A percentile compares a stretch with the other conserved stretches of the same genome.
These are phyloP conservation scores for Autographa gamma DNA, from an alignment of 2,888 invertebrate genomes.

Conservation along the genomic window DNA sequence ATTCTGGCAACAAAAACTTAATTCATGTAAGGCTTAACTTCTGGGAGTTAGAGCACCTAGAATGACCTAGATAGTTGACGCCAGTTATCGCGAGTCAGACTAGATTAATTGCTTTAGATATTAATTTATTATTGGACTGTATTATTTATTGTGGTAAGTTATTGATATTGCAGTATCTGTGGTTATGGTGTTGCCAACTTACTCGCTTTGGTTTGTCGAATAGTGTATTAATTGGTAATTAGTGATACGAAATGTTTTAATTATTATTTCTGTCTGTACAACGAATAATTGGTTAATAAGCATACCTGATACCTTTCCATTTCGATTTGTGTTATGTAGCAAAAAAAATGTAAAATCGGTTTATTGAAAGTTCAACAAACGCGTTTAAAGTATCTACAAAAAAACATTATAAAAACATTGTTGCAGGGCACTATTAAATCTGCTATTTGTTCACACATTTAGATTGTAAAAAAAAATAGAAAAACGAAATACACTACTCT, in stretches of 20 bases:
- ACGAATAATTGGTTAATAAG: no score
- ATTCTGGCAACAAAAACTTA: conserved; percentile 28
- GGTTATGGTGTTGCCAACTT: not conserved
- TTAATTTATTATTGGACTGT: not conserved
- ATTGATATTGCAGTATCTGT: not conserved
- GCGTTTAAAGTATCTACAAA: no score
- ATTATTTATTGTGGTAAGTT: not conserved
- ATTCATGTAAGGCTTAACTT: conserved; percentile 20
- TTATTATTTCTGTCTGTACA: not conserved
- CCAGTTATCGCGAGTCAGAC: not conserved
- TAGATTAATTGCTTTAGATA: conserved; percentile 16
- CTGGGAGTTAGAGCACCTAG: conserved; percentile 20
- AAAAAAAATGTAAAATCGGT: no score
- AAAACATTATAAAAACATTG: no score
- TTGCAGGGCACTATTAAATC: no score
- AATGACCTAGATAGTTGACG: conserved; percentile 21
- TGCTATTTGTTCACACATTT: no score
- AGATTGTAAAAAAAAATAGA: no score
- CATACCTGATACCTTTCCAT: no score
- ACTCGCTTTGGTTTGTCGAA: not conserved
- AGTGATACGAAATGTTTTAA: not conserved
- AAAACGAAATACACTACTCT: no score
- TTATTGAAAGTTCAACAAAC: no score
- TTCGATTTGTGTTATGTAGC: no score
- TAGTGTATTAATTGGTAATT: not conserved